Evolutionary conservation across 2,113 vertebrate genomes (phyloP), one percentile per base, ranked within the genome.

Genomic region (Carettochelys insculpta): DNA sequence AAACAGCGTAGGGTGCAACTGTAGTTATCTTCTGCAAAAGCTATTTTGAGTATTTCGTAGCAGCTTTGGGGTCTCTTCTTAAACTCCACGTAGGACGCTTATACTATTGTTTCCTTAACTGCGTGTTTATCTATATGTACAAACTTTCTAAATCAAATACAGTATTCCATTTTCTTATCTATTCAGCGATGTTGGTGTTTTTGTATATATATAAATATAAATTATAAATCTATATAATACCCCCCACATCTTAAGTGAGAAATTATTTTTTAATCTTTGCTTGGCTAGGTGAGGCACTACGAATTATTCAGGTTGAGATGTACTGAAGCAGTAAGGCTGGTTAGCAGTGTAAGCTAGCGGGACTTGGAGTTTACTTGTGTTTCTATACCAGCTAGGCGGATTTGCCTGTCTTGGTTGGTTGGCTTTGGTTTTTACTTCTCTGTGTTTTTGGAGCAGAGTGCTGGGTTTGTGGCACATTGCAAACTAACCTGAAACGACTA

Each of bases 81-180:
- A 97, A 98, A 98, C 97, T 98, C 98, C 98, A 97, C 95, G 94
- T 98, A 97, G 97, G 98, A 98, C 98, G 98, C 98, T 98, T 98
- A 98, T 98, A 98, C 97, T 97, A 98, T 95, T 99, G 98, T 99
- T 98, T 98, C 97, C 98, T 98, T 98, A 98, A 98, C 97, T 98
- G 97, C 98, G 98, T 98, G 98, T 98, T 99, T 98, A 98, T 98
- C 98, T 98, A 98, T 98, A 99, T 99, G 98, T 98, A 98, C 98
- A 98, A 98, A 98, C 97, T 98, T 98, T 99, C 98, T 98, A 98
- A 98, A 98, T 98, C 98, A 99, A 99, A 99, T 99, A 99, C 98
- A 99, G 98, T 98, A 98, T 99, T 99, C 98, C 97, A 97, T 99
- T 99, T 98, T 98, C 98, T 98, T 98, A 98, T 98, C 98, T 97